phyloP scores from a whole-genome alignment of 2,888 invertebrate species.

The Calameuta pallipes region DNA sequence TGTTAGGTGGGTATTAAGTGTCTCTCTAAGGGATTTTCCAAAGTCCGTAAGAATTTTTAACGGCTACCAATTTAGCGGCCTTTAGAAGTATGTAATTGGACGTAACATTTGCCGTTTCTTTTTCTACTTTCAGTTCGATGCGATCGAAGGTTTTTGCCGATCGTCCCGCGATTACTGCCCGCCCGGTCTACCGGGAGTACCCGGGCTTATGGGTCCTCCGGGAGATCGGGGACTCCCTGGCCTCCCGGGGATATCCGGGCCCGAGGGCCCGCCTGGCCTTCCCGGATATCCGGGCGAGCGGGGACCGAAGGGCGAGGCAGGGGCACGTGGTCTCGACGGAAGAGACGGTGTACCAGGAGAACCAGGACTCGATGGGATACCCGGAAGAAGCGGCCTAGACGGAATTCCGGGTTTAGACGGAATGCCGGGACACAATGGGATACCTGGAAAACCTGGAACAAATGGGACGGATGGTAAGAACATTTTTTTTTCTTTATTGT shows the following conservation, averaged over 20 bases:
- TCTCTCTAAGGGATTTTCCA: no score
- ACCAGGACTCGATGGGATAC: conserved; percentile 88
- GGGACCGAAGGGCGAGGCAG: conserved; percentile 72
- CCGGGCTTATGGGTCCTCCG: conserved; percentile 67
- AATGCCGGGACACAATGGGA: conserved; percentile 78
- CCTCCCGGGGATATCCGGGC: conserved; percentile 76
- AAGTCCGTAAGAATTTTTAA: no score
- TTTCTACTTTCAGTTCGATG: conserved; percentile 75
- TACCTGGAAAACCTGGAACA: conserved; percentile 75
- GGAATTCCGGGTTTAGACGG: conserved; percentile 80
- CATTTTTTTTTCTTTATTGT: no score
- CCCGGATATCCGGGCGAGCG: conserved; percentile 76
- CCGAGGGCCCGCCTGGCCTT: conserved; percentile 74
- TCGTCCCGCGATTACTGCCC: conserved; percentile 87
- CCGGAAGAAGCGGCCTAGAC: conserved; percentile 86
- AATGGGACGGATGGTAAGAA: conserved; percentile 76
- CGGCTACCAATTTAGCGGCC: no score
- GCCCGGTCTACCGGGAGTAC: conserved; percentile 73
- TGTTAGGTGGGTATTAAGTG: no score
- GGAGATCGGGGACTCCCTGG: conserved; percentile 77
- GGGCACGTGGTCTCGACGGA: conserved; percentile 83
- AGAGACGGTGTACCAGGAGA: conserved; percentile 91
- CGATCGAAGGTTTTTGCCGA: conserved; percentile 86
- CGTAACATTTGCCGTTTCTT: conserved; percentile 7
- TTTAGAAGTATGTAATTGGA: neutral